Evolutionary conservation across 2,888 invertebrate species (phyloP), one percentile per base, ranked within the genome.

Genomic region (Eudemis profundana): DNA sequence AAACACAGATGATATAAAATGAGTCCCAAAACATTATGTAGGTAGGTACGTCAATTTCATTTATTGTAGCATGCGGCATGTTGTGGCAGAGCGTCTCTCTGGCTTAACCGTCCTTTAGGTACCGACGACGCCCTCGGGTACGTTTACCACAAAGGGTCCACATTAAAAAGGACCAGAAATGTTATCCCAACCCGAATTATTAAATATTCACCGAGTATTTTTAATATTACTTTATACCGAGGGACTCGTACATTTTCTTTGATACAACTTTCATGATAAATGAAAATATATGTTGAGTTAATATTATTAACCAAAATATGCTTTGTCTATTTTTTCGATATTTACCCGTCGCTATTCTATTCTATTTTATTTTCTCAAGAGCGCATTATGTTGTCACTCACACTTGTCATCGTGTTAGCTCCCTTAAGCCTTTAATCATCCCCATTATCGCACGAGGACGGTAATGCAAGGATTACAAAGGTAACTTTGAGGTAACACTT

Each of bases 131-230:
- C 66, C 67, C 69, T 68, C 64, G 66, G 46, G 64, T 70, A 69
- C 71, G 74, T 75, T 68, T 59, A 66, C 67, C 67, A 59, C 63
- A 68, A 70, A 70, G 67, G 69, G 69, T 67, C 51, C 65, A 63
- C 67, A 78, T 78, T 78, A 72, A 77, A 77, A 78, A 74, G 74
- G 72, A 60, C 69, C 70, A 66, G 49, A 47, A 84, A 84, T 84
- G 82, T 80, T 83, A 84, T 79, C 77, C 77, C 78, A 79, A 83
- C 83, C 83, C 70, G 78, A 78, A 80, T 83, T 83, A 84, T 84
- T 82, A 80, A 82, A 84, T 84, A 82, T 80, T 76, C 73, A 71
- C 72, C 59, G 71, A 79, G 77, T 78, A 82, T 82, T 81, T 81
- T 82, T 80, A 78, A 80, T 82, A 82, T 82, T 68, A 69, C 72